phyloP scores from a whole-genome alignment of 2,113 vertebrate species.

The Ailurus styani region DNA sequence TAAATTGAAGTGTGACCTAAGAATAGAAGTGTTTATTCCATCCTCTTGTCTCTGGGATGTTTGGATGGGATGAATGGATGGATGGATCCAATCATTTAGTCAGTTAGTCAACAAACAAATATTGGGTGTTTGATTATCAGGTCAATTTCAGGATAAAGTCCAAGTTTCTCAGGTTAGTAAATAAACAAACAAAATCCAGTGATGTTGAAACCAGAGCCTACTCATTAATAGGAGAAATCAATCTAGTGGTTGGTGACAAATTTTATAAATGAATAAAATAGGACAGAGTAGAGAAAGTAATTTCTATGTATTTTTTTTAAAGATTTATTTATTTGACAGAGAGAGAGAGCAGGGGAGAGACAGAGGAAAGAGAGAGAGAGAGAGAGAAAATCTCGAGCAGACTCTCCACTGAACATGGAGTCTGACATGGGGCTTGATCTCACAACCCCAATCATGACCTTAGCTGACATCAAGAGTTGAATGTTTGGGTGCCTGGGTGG shows the following conservation, averaged over 20 bases:
- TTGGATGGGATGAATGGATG: neutral
- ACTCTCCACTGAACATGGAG: neutral
- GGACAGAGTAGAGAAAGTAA: neutral
- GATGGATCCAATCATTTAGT: neutral
- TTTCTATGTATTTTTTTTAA: neutral
- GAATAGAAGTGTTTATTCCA: neutral
- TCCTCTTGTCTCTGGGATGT: neutral
- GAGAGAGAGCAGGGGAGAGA: neutral
- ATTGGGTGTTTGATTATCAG: neutral
- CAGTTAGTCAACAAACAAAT: neutral
- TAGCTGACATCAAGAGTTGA: neutral
- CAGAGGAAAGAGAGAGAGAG: neutral
- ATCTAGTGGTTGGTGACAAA: neutral
- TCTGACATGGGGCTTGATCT: neutral
- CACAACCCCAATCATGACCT: neutral
- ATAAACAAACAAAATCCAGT: constrained; percentile 25
- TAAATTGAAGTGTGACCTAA: neutral
- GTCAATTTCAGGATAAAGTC: neutral
- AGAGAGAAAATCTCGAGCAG: neutral
- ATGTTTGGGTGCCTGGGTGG: too few species aligned
- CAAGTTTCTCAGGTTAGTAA: neutral
- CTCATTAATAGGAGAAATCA: neutral
- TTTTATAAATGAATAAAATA: neutral
- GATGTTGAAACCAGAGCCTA: neutral
- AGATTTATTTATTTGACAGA: neutral